These are phyloP conservation scores for Scrobipalpa costella DNA, from an alignment of 2,888 invertebrate species.

Conservation along the genomic window DNA sequence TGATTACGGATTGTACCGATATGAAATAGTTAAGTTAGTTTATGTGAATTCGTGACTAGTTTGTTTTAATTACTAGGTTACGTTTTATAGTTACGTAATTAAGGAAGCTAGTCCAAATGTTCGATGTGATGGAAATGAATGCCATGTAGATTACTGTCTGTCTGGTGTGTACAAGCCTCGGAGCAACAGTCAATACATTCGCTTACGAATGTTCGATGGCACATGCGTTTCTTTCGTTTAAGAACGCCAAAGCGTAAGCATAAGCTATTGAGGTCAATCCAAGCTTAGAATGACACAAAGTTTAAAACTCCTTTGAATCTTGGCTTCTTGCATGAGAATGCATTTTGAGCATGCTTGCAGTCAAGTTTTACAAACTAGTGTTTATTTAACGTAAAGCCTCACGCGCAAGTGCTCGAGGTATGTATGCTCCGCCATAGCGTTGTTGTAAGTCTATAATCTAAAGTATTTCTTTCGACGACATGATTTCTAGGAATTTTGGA, in stretches of 20 bases:
- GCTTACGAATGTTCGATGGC: background rate
- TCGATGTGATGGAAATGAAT: constrained; percentile 76
- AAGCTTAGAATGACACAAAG: no score
- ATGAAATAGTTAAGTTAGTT: constrained; percentile 56
- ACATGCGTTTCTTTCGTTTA: no score
- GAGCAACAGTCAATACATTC: background rate
- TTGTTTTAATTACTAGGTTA: constrained; percentile 76
- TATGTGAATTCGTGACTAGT: constrained; percentile 70
- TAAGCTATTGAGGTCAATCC: no score
- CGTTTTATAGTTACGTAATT: constrained; percentile 69
- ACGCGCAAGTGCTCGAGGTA: background rate
- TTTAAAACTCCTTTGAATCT: no score
- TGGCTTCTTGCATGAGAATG: no score
- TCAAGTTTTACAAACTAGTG: background rate
- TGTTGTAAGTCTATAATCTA: constrained; percentile 19
- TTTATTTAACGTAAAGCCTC: background rate
- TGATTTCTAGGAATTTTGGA: constrained; percentile 41
- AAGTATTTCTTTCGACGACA: constrained; percentile 33
- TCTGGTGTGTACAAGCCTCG: constrained; percentile 16
- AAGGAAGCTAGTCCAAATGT: constrained; percentile 80
- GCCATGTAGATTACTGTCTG: constrained; percentile 61
- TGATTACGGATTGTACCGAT: constrained; percentile 57
- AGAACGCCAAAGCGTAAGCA: no score
- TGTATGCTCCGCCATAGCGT: constrained; percentile 8
- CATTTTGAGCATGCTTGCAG: background rate